A percentile compares a stretch with the other conserved stretches of the same genome.
Conservation (phyloP, 2,113 vertebrate genomes). For the Gavia stellata region DNA sequence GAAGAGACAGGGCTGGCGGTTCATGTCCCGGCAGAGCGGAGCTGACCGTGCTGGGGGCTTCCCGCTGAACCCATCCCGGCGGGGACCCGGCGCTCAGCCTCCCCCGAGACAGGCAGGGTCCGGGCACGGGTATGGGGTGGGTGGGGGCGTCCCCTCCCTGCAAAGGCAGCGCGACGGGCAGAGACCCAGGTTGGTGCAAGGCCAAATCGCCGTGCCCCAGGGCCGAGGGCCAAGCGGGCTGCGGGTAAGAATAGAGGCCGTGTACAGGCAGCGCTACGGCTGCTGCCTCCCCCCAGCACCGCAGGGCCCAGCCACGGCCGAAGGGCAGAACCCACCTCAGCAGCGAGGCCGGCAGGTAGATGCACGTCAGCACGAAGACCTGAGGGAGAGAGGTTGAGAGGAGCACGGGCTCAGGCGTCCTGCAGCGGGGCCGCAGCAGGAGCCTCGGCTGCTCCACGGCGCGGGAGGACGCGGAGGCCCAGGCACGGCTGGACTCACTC, state of each 20-base stretch:
- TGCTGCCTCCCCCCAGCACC: not conserved
- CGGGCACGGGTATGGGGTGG: not conserved
- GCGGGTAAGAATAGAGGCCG: too few relatives aligned
- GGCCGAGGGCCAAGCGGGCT: accelerated
- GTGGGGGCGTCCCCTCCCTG: not conserved
- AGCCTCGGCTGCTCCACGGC: not conserved
- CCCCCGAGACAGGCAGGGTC: not conserved
- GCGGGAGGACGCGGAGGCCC: accelerated
- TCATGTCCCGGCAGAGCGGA: accelerated
- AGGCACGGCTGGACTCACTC: not conserved
- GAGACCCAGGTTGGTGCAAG: not conserved
- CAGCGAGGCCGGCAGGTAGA: not conserved
- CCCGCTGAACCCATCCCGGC: accelerated
- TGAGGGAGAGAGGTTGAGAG: not conserved
- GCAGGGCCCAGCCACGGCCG: not conserved
- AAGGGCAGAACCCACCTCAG: conserved; percentile 1
- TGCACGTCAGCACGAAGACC: not conserved
- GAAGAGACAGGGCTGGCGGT: not conserved
- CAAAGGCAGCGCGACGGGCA: not conserved
- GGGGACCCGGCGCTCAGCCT: not conserved
- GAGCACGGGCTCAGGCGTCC: not conserved
- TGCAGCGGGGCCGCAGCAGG: not conserved
- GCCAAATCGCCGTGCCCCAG: not conserved
- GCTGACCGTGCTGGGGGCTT: not conserved
- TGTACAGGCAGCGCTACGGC: accelerated